Evolutionary conservation across 2,797 vertebrate genomes (phyloP).

Genomic region (Sebastolobus alascanus): DNA sequence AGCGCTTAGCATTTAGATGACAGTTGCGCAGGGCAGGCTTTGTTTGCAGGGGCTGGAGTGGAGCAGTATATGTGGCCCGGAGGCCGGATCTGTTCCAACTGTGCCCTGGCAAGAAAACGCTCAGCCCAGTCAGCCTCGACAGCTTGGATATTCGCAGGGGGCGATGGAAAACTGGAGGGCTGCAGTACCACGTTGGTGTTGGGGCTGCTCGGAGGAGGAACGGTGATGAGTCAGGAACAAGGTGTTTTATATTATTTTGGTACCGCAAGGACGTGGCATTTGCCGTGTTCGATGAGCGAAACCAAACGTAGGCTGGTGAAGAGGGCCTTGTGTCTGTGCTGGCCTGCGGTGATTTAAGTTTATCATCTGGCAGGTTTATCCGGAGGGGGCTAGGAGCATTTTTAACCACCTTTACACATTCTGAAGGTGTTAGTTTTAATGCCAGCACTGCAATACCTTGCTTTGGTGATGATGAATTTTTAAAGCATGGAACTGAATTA

Average conservation of each 20-base stretch:
- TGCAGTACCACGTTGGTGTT: slow-evolving; percentile 63
- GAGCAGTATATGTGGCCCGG: slow-evolving; percentile 76
- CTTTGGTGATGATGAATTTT: slow-evolving; percentile 42
- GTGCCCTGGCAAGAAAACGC: slow-evolving; percentile 83
- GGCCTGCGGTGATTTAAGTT: slow-evolving; percentile 42
- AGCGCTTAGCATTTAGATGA: slow-evolving; percentile 81
- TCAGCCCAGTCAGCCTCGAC: slow-evolving; percentile 82
- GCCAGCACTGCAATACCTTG: slow-evolving; percentile 22
- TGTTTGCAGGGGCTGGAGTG: slow-evolving; percentile 80
- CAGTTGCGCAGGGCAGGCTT: slow-evolving; percentile 75
- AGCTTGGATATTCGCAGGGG: slow-evolving; percentile 88
- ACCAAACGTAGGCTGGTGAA: slow-evolving; percentile 33
- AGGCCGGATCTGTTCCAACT: slow-evolving; percentile 87
- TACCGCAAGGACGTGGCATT: slow-evolving; percentile 68
- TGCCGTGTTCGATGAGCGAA: slow-evolving; percentile 50
- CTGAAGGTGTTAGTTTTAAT: slow-evolving; percentile 27
- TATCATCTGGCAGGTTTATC: slow-evolving; percentile 44
- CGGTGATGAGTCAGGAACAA: slow-evolving; percentile 69
- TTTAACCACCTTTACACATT: slow-evolving; percentile 37
- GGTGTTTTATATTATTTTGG: slow-evolving; percentile 73
- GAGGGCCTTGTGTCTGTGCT: slow-evolving; percentile 17
- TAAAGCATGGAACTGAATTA: slow-evolving; percentile 48
- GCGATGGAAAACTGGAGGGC: slow-evolving; percentile 81
- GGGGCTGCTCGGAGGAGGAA: slow-evolving; percentile 53
- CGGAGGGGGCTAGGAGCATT: slow-evolving; percentile 26